Evolutionary conservation across 2,113 vertebrate species (phyloP), one percentile per base, ranked within the genome.

Genomic region (Dasyornis broadbenti): DNA sequence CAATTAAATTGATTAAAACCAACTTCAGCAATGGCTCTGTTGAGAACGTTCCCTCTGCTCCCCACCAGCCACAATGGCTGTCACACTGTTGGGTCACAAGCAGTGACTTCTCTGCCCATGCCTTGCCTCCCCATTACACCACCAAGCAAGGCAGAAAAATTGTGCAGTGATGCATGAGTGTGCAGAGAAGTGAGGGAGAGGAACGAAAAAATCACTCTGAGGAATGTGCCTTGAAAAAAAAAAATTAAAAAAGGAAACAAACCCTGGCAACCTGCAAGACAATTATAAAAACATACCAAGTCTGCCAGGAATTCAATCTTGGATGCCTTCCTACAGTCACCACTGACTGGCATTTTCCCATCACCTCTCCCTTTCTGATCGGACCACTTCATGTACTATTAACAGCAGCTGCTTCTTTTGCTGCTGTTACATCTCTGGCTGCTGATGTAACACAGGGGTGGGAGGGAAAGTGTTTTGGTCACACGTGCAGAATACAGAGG

Each of bases 1-100:
- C 91, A 94, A 97, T 95, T 94, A 96, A 90, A 94, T 90, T 95
- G 95, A 97, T 97, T 95, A 85, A 95, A 97, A 94, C 53, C 8
- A 56, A 82, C 82, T 93, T 90, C 3, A 0, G 75, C 77, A 92
- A 86, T 79, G 54, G 90, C 85, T 96, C 71, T 10, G 2, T 35
- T 92, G 77, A 92, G 91, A 96, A 28, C 26, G 26, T 73, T 89
- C 73, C 73, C 81, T 70, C 70, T 84, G 57, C 83, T 88, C 66
- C 47, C 59, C 0, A 0, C 57, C 28, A 76, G 64, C 75, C 17
- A 8, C 84, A 83, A 72, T 4, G 24, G 37, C 60, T 92, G 88
- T 86, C 84, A 89, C 82, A 64, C 86, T 57, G 18, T 66, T 0
- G 3, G 94, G 92, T 96, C 94, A 92, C 1, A 0, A 78, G 59